Conservation (phyloP, 2,888 invertebrate genomes). For the Fabriciana adippe region DNA sequence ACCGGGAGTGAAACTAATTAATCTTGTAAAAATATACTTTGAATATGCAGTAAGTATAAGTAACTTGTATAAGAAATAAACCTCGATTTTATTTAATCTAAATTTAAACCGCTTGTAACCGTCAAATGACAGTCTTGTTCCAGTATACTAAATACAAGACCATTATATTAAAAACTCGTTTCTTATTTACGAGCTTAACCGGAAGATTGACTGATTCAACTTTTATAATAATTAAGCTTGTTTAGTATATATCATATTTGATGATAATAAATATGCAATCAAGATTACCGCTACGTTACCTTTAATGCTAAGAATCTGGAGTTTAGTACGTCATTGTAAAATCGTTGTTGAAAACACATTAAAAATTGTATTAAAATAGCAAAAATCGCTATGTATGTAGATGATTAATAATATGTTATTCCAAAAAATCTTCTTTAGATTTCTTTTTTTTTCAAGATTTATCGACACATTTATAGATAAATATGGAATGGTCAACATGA, state of each 20-base stretch:
- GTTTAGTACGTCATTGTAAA: too few species aligned
- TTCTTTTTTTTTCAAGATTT: too few species aligned
- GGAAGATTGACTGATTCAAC: conserved; percentile 18
- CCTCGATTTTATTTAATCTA: conserved; percentile 26
- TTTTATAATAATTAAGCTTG: conserved; percentile 24
- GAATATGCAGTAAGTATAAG: not conserved
- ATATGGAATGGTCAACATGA: too few species aligned
- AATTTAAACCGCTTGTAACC: conserved; percentile 23
- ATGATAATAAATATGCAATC: not conserved
- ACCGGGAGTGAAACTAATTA: too few species aligned
- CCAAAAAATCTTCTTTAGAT: too few species aligned
- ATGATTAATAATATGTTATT: too few species aligned
- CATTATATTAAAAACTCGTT: conserved; percentile 33
- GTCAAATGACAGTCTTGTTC: conserved; percentile 29
- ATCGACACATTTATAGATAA: too few species aligned
- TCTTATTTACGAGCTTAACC: conserved; percentile 22
- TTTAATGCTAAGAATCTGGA: not conserved
- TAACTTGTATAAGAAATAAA: conserved; percentile 21
- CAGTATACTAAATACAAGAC: conserved; percentile 33
- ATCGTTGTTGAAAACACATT: too few species aligned
- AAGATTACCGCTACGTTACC: not conserved
- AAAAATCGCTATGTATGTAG: too few species aligned
- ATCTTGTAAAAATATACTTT: not conserved
- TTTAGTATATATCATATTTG: conserved; percentile 5
- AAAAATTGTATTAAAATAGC: too few species aligned